Conservation (phyloP, 1,140 invertebrate species). For the Calycopis cecrops region DNA sequence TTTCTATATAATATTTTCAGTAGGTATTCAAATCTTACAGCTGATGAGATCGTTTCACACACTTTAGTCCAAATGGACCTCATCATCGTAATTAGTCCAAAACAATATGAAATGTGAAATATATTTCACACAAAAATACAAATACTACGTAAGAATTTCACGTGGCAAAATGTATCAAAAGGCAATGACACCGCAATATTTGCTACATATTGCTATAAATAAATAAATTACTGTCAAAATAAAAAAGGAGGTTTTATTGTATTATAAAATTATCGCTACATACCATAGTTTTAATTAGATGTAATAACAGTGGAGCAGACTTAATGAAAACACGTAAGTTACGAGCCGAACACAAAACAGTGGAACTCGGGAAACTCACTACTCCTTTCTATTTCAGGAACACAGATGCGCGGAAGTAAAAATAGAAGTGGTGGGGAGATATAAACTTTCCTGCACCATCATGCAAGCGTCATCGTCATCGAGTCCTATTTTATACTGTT, state of each 20-base stretch:
- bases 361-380: constrained; percentile 24
- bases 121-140: no score
- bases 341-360: constrained; percentile 23
- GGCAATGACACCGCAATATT: neutral
- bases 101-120: neutral
- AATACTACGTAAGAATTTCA: no score
- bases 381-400: constrained; percentile 55
- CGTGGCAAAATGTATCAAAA: neutral
- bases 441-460: constrained; percentile 1
- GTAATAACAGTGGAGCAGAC: neutral
- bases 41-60: constrained; percentile 17
- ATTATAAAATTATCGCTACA: constrained; percentile 6
- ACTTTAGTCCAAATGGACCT: constrained; percentile 36
- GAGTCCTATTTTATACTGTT: neutral
- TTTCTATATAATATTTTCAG: neutral
- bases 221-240: constrained; percentile 1
- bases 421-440: constrained; percentile 41
- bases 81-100: constrained; percentile 17
- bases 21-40: constrained; percentile 15
- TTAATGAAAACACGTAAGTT: constrained; percentile 20
- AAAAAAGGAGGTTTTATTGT: constrained; percentile 1
- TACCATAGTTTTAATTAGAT: constrained; percentile 20
- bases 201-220: neutral
- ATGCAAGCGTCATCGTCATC: constrained; percentile 16
- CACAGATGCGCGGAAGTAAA: constrained; percentile 45